Evolutionary conservation across 2,888 invertebrate species (phyloP), one percentile per base, ranked within the genome.

Genomic region (Leuctra nigra): DNA sequence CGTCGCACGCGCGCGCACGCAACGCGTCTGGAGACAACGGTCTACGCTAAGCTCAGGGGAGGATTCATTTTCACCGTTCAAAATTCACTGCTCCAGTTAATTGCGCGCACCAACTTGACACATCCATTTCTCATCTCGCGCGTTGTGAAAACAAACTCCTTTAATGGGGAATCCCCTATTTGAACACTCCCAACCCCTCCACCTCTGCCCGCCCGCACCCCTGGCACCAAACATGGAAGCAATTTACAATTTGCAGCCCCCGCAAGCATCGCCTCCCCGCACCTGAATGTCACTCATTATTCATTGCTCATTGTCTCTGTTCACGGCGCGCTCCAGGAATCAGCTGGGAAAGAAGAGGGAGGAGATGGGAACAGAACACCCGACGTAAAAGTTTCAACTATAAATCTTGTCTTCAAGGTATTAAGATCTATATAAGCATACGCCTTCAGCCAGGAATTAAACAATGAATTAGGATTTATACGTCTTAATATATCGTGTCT

Each of bases 351-450:
- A 50, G 50, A 50, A 50, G 33, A 50, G 35, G 35, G 50, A 50
- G 35, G 33, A 16, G 50, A 50, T 16, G 33, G 2, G 35, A 18
- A 50, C 23, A 4, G 44, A 23, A 23, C 44, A 44, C 44, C 44
- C 23, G 20, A 23, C 23, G 44, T 23, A 50, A 50, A 50, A 50
- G 50, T 50, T 50, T 33, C 44, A 29, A 33, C 50, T 33, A 50
- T 50, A 50, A 50, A 50, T 50, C 50, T 50, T 33, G 50, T 33
- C 50, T 50, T 20, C 33, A 29, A 20, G 50, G 50, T 50, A 50
- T 50, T 50, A 50, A 50, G 50, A 33, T 50, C 50, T 50, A 50
- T 50, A 33, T 33, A 50, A 50, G 50, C 50, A 50, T 50, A 35
- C 33, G 22, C 50, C 50, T 33, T 4, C 35, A 33, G 50, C 50